Conservation (phyloP, 2,888 invertebrate genomes). For the Epirrhoe tristata region DNA sequence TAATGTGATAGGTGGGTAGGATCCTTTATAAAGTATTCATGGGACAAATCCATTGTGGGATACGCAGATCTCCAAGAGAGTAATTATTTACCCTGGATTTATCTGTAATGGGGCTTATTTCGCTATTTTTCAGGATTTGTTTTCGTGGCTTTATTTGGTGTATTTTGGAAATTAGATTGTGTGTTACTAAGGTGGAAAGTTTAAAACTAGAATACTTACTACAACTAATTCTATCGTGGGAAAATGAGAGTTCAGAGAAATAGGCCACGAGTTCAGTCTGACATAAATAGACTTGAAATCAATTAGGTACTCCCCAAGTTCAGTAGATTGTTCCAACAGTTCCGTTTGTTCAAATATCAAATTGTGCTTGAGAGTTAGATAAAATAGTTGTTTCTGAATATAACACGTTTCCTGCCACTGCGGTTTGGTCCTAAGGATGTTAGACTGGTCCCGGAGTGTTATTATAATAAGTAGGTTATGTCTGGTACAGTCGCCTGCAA, state of each 20-base stretch:
- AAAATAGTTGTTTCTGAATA: neutral
- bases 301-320: neutral
- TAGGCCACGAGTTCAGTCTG: neutral
- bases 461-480: too few species aligned
- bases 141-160: conserved; percentile 34
- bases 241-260: neutral
- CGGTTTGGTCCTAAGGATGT: too few species aligned
- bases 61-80: conserved; percentile 36
- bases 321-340: conserved; percentile 1
- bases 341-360: neutral
- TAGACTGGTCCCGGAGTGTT: too few species aligned
- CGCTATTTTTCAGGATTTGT: conserved; percentile 34
- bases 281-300: neutral
- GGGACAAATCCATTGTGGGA: conserved; percentile 55
- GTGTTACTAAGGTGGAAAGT: too few species aligned
- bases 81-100: conserved; percentile 51
- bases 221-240: neutral
- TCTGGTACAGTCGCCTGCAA: too few species aligned
- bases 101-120: conserved; percentile 36
- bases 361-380: neutral
- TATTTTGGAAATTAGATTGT: neutral
- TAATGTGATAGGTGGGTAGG: conserved; percentile 29
- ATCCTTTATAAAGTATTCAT: conserved; percentile 62
- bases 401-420: too few species aligned
- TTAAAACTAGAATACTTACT: too few species aligned